These are phyloP conservation scores for Cnemophilus loriae DNA, from an alignment of 2,113 vertebrate species.

Conservation along the genomic window DNA sequence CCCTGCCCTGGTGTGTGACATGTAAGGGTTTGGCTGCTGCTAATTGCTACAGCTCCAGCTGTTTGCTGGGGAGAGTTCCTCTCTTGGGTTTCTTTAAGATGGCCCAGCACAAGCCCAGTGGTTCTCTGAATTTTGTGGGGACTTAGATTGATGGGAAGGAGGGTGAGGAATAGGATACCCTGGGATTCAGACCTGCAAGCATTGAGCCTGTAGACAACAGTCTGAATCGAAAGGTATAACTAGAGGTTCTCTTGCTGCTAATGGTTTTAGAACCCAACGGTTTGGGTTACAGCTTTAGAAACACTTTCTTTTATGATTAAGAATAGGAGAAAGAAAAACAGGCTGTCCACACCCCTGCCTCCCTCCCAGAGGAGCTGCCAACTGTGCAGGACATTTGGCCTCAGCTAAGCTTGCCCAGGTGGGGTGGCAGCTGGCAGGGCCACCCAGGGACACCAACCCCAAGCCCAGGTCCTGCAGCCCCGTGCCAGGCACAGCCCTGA, in stretches of 20 bases:
- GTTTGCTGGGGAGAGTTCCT: not conserved
- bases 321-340: not conserved
- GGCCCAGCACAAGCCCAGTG: not conserved
- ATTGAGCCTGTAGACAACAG: not conserved
- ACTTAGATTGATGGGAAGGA: not conserved
- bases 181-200: not conserved
- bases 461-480: not conserved
- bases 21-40: not conserved
- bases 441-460: not conserved
- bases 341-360: not conserved
- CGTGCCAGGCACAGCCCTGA: not conserved
- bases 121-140: not conserved
- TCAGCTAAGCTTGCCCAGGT: not conserved
- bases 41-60: not conserved
- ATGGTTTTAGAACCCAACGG: not conserved
- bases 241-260: not conserved
- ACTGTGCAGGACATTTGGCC: not conserved
- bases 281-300: not conserved
- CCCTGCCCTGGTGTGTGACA: not conserved
- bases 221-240: not conserved
- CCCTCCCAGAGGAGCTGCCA: not conserved
- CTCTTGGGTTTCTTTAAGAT: not conserved
- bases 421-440: not conserved
- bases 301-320: not conserved
- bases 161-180: not conserved